A percentile compares a stretch with the other conserved stretches of the same genome.
These are phyloP conservation scores for Aethes cnicana DNA, from an alignment of 2,888 invertebrate species.

Conservation along the genomic window DNA sequence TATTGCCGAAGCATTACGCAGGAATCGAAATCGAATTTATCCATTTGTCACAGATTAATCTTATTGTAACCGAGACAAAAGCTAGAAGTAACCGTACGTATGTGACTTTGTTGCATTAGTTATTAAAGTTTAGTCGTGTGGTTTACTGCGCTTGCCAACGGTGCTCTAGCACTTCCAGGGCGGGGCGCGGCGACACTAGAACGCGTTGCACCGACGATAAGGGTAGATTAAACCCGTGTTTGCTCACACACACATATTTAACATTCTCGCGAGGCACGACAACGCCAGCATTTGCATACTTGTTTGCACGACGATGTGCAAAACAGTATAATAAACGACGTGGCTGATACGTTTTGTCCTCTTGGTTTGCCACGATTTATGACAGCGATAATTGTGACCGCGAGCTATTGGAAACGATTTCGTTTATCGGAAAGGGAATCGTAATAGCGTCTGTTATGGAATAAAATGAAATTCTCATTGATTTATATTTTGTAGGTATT, in stretches of 20 bases:
- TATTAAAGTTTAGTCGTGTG: too few relatives aligned
- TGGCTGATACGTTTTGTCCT: slow-evolving; percentile 26
- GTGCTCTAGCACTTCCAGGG: too few relatives aligned
- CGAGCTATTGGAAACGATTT: slow-evolving; percentile 14
- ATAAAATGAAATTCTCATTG: too few relatives aligned
- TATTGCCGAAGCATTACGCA: too few relatives aligned
- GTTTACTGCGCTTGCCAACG: not conserved
- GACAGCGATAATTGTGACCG: slow-evolving; percentile 23
- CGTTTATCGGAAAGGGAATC: too few relatives aligned
- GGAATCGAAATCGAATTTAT: too few relatives aligned
- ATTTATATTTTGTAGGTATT: too few relatives aligned
- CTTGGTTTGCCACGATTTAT: slow-evolving; percentile 21
- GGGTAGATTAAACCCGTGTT: slow-evolving; percentile 77
- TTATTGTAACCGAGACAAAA: too few relatives aligned
- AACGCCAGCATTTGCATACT: slow-evolving; percentile 71
- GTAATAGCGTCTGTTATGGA: too few relatives aligned
- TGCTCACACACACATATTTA: slow-evolving; percentile 74
- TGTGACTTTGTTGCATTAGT: too few relatives aligned
- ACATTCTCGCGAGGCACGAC: slow-evolving; percentile 69
- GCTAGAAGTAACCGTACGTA: too few relatives aligned
- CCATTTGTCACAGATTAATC: too few relatives aligned
- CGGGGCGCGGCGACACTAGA: slow-evolving; percentile 36
- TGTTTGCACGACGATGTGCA: slow-evolving; percentile 68
- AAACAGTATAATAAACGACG: slow-evolving; percentile 28
- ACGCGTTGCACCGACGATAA: slow-evolving; percentile 58